Evolutionary conservation across 2,888 invertebrate species (phyloP), one percentile per base, ranked within the genome.

Genomic region (Dolichopus griseipennis): DNA sequence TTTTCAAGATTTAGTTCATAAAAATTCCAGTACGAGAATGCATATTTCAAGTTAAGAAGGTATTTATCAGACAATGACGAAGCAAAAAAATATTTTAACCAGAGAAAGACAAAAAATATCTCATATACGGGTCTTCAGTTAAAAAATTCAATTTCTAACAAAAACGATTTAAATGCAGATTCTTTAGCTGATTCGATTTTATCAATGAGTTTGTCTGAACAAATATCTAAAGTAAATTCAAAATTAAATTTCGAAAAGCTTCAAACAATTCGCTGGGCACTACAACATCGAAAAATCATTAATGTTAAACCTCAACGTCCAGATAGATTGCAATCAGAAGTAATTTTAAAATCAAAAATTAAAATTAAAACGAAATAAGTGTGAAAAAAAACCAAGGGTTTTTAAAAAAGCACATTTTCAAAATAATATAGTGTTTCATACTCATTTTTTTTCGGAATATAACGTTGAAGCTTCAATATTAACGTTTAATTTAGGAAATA

Each of bases 41-140:
- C 76, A 78, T 70, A 76, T 79, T 67, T 92, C 92, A 0, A 87
- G 87, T 41, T 81, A 91, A 73, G 92, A 93, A 75, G 86, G 88
- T 41, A 86, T 93, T 10, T 94, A 92, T 80, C 90, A 92, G 75
- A 89, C 90, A 0, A 82, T 94, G 75, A 87, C 90, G 37, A 87
- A 86, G 70, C 89, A 93, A 71, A 88, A 88, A 72, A 90, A 90
- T 89, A 69, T 82, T 88, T 33, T 82, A 81, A 70, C 85, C 83
- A 68, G 89, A 87, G 76, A 86, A 83, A 79, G 86, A 77, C 65
- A 84, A 76, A 73, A 74, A 69, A 78, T 84, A 41, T 83, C 82
- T 68, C 81, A 73, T 52, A 76, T 81, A 1, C 20, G 2, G 33
- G 33, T 41, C 18, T 21, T 18, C 18, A 20, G 7, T 8, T n/a